Conservation (phyloP, 2,888 invertebrate species). For the Sycophila texana region DNA sequence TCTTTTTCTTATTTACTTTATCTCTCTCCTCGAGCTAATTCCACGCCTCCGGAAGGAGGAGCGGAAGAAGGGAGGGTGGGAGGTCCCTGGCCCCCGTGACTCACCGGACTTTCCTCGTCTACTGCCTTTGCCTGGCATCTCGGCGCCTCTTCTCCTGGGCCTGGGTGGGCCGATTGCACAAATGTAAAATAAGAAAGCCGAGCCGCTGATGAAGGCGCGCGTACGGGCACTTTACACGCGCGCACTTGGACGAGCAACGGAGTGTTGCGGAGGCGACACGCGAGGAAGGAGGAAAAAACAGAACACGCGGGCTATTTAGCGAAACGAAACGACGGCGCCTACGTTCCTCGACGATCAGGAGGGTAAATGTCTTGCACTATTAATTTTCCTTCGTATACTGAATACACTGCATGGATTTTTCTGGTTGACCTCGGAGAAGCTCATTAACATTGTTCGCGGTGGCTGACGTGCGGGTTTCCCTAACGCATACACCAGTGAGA, state of each 20-base stretch:
- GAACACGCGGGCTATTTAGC: not conserved
- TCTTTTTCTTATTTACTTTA: too few relatives aligned
- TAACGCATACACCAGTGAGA: constrained; percentile 73
- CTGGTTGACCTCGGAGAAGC: constrained; percentile 81
- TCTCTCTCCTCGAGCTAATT: not conserved
- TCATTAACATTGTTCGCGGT: constrained; percentile 82
- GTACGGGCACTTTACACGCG: constrained; percentile 54
- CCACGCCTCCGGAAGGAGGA: not conserved
- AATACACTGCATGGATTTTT: constrained; percentile 84
- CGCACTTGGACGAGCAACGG: not conserved
- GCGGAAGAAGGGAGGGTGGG: not conserved
- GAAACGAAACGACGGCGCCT: not conserved
- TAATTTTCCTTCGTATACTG: constrained; percentile 84
- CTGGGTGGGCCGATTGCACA: not conserved
- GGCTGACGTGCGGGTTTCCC: constrained; percentile 44
- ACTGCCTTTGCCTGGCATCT: constrained; percentile 86
- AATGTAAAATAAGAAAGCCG: constrained; percentile 9
- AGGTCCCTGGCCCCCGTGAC: constrained; percentile 67
- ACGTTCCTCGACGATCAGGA: constrained; percentile 84
- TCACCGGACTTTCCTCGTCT: constrained; percentile 86
- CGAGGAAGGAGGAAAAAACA: not conserved
- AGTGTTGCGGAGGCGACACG: too few relatives aligned
- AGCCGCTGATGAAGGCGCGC: not conserved
- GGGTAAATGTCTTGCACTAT: constrained; percentile 85
- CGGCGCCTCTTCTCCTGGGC: constrained; percentile 72